Evolutionary conservation across 2,888 invertebrate species (phyloP), one percentile per base, ranked within the genome.

Genomic region (Protodeltote pygarga): DNA sequence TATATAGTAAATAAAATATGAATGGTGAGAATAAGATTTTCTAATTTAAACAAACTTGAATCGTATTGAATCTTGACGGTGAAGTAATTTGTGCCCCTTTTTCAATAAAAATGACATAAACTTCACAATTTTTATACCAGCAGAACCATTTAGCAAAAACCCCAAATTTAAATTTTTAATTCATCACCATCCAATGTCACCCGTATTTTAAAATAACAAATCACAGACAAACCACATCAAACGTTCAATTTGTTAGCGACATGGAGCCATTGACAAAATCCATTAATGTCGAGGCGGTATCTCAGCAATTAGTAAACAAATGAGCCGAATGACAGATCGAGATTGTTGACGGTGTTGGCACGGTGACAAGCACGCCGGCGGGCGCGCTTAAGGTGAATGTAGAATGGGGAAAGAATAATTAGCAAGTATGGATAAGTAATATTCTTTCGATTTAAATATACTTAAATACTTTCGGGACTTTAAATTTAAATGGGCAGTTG

Each of bases 301-400:
- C 80, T 68, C 71, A 73, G 75, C 85, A 83, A 89, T 92, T 89
- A 86, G 89, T 89, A 88, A 89, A 88, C 90, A 90, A 88, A 91
- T 87, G 89, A 87, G 82, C 60, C 86, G 75, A 83, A 77, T 87
- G 92, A 91, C 90, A 91, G 89, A 89, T 86, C 76, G 78, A 71
- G 76, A 77, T 77, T 71, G 63, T 61, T 55, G 48, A 32, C 50
- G 35, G 16, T 35, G 85, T 83, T 89, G 89, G 90, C 90, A 89
- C 42, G 67, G 81, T 85, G 89, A 85, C 90, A 90, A 85, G 81
- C 45, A 38, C 55, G 64, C 61, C 46, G 70, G 61, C 55, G 66
- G 68, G 52, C 63, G 55, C 29, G 19, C 35, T 62, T 48, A 53
- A 49, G 62, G 48, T 44, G 35, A 11, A 35, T 58, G 53, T 35